A percentile compares a stretch with the other conserved stretches of the same genome.
Evolutionary conservation across 2,113 vertebrate genomes (phyloP).

Genomic region (Campylomormyrus numenius): DNA sequence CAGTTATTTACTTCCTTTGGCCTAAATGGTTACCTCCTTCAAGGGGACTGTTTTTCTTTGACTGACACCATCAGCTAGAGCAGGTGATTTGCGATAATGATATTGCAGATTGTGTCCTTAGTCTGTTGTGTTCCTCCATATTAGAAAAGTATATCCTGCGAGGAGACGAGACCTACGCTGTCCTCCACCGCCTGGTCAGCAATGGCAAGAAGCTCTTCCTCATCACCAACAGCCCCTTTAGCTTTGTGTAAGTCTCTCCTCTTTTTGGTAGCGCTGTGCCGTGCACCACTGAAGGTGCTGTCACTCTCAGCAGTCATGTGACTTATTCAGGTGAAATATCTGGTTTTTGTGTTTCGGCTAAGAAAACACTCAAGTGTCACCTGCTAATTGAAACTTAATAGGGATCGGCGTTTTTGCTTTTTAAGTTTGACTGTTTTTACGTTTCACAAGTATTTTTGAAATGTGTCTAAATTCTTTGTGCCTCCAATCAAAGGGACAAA

Average conservation of each 20-base stretch:
- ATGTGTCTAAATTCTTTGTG: background rate
- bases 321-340: background rate
- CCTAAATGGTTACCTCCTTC: background rate
- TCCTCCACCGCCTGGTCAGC: conserved; percentile 63
- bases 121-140: background rate
- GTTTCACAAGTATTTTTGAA: background rate
- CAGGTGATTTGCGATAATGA: background rate
- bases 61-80: background rate
- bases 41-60: background rate
- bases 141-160: conserved; percentile 70
- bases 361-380: background rate
- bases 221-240: conserved; percentile 79
- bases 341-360: background rate
- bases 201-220: conserved; percentile 74
- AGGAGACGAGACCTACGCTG: conserved; percentile 69
- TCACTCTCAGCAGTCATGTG: background rate
- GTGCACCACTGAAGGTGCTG: background rate
- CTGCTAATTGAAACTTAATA: background rate
- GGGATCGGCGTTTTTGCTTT: background rate
- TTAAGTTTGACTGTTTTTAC: background rate
- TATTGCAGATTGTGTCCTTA: background rate
- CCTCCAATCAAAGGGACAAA: conserved; percentile 58
- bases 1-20: background rate
- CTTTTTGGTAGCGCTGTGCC: background rate
- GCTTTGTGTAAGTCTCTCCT: conserved; percentile 69